Evolutionary conservation across 2,888 invertebrate species (phyloP), one percentile per base, ranked within the genome.

Genomic region (Drosophila recens): DNA sequence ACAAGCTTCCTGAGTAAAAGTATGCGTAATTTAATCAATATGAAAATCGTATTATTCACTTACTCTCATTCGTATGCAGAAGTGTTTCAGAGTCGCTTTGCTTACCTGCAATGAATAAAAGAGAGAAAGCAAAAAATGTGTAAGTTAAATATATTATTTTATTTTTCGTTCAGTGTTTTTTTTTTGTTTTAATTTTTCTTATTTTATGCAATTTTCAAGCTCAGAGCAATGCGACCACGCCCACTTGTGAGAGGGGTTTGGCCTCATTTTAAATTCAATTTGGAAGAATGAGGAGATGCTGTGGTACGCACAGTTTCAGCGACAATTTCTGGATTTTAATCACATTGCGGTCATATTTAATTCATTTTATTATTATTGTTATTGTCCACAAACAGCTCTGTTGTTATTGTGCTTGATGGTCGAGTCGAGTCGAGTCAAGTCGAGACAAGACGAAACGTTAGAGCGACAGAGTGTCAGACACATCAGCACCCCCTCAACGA

Each of bases 321-420:
- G 89, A 82, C 83, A 88, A 75, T 88, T 86, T 87, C 67, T 59
- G 78, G 65, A 80, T 85, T 83, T 87, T 84, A 83, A 83, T 83
- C 83, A 84, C 87, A 89, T 64, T 87, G 82, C 72, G 85, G 81
- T 87, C 81, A 85, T 90, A 89, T 89, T 87, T 87, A 85, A 85
- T 90, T 85, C 89, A 85, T 89, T 89, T 89, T 87, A 90, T 85
- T 71, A 75, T 86, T 88, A 85, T 90, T 79, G 83, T 82, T 83
- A 72, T 87, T 77, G 68, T 71, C 48, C 65, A 36, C 58, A 57
- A 56, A 58, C 42, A 27, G 34, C 33, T 48, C 38, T 59, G 42
- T 51, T 61, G 58, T 36, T 79, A 66, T 85, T 75, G 83, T 79
- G 83, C 53, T 70, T 76, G 56, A 62, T 79, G 69, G 66, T 43